Evolutionary conservation across 2,113 vertebrate species (phyloP), one percentile per base, ranked within the genome.

Genomic region (Hydrolagus affinis): DNA sequence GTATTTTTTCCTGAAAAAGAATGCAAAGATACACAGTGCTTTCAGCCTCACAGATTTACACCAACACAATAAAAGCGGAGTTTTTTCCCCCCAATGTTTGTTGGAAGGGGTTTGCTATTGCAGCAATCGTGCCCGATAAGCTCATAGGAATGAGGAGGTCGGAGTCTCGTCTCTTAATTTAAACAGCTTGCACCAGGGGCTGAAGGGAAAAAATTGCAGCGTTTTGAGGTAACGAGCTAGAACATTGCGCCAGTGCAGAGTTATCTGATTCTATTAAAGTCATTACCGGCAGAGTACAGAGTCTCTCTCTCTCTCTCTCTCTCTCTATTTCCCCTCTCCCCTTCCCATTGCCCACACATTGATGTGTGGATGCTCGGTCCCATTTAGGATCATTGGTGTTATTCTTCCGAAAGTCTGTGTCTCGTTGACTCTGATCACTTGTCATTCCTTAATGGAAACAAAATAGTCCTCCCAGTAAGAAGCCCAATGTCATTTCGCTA

Each of bases 381-480:
- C 32, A 30, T 15, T 56, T 83, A 19, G 62, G 62, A 64, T 25
- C 66, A 83, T 66, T 83, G 62, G 78, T 93, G 94, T 94, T 92
- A 92, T 91, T 94, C 93, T 91, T 91, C 90, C 92, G 92, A 93
- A 91, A 93, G 92, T 92, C 91, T 90, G 30, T 91, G 91, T 91
- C 92, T 94, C 93, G 92, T 91, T 91, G 92, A 89, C 91, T 94
- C 92, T 92, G 89, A 93, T 93, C 92, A 93, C 92, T 95, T 95
- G 93, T 94, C 92, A 94, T 94, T 94, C 93, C 93, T 92, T 94
- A 94, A 95, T 95, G 94, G 94, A 95, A 94, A 94, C 93, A 94
- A 94, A 95, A 93, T 90, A 94, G 92, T 93, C 92, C 91, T 92
- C 93, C 92, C 93, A 92, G 91, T 91, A 91, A 86, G 90, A 93